A percentile compares a stretch with the other conserved stretches of the same genome.
phyloP scores from a whole-genome alignment of 2,888 invertebrate species.

The Sialis fuliginosa region DNA sequence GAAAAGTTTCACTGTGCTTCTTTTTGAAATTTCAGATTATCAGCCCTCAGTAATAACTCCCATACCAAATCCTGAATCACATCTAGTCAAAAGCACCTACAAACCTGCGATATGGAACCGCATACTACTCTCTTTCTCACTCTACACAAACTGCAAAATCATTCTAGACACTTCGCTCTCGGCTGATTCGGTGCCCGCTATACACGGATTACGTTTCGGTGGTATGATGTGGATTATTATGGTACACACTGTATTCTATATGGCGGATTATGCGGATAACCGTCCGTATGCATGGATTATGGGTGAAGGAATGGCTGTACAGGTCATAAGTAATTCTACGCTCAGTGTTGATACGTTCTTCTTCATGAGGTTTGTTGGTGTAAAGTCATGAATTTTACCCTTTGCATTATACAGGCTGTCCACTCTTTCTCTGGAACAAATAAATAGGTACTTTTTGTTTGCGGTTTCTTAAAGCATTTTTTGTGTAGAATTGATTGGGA shows the following conservation, averaged over 20 bases:
- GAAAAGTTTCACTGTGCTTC: neutral
- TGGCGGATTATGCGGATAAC: conserved; percentile 23
- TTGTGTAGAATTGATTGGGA: no score
- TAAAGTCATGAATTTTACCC: no score
- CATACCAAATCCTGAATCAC: no score
- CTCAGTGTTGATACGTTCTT: conserved; percentile 31
- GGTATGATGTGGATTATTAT: conserved; percentile 37
- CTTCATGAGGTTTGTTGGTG: conserved; percentile 20
- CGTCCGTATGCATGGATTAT: conserved; percentile 19
- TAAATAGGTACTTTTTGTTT: no score
- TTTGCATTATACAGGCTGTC: no score
- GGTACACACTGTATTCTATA: conserved; percentile 29
- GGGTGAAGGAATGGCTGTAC: conserved; percentile 20
- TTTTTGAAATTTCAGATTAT: neutral
- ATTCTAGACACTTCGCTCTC: conserved; percentile 23
- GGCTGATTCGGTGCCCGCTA: conserved; percentile 20
- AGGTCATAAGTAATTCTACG: conserved; percentile 26
- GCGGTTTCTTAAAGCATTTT: no score
- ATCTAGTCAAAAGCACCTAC: neutral
- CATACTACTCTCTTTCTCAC: conserved; percentile 28
- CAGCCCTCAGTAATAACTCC: neutral
- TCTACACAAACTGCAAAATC: conserved; percentile 26
- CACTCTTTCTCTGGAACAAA: no score
- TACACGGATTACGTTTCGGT: conserved; percentile 33
- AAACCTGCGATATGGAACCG: neutral